Percentiles rank a stretch among this genome's conserved stretches.
These are phyloP conservation scores for Drosophila pallidifrons DNA, from an alignment of 1,140 invertebrate species.

Conservation along the genomic window DNA sequence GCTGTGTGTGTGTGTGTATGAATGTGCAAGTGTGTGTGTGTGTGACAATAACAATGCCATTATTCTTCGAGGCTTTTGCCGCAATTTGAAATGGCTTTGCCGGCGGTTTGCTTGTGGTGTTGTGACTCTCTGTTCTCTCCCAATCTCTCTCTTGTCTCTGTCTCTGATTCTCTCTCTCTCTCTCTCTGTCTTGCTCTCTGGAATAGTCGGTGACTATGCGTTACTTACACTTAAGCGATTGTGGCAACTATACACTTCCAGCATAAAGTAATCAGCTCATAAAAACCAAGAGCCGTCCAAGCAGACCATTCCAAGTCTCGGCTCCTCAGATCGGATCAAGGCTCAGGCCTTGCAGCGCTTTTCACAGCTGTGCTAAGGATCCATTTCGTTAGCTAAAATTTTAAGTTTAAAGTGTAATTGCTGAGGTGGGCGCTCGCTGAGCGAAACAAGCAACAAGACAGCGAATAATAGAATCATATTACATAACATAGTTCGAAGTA, in stretches of 20 bases:
- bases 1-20: constrained; percentile 3
- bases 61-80: constrained; percentile 57
- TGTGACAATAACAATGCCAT: constrained; percentile 56
- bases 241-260: constrained; percentile 40
- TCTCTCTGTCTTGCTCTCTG: not conserved
- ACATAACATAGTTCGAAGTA: not conserved
- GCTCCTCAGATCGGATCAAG: no score
- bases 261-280: constrained; percentile 6
- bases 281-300: constrained; percentile 2
- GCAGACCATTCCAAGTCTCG: no score
- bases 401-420: not conserved
- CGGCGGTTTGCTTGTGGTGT: constrained; percentile 41
- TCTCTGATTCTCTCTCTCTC: constrained; percentile 1
- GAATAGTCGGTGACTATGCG: constrained; percentile 9
- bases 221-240: constrained; percentile 54
- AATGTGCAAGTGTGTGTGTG: constrained; percentile 12
- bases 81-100: constrained; percentile 54
- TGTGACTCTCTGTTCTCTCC: constrained; percentile 5
- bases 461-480: not conserved
- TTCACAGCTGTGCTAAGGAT: not conserved
- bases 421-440: not conserved
- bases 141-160: constrained; percentile 7
- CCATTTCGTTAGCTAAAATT: no score
- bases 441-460: not conserved
- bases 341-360: no score